Conservation (phyloP, 2,888 invertebrate species). For the Priocnemis perturbator region DNA sequence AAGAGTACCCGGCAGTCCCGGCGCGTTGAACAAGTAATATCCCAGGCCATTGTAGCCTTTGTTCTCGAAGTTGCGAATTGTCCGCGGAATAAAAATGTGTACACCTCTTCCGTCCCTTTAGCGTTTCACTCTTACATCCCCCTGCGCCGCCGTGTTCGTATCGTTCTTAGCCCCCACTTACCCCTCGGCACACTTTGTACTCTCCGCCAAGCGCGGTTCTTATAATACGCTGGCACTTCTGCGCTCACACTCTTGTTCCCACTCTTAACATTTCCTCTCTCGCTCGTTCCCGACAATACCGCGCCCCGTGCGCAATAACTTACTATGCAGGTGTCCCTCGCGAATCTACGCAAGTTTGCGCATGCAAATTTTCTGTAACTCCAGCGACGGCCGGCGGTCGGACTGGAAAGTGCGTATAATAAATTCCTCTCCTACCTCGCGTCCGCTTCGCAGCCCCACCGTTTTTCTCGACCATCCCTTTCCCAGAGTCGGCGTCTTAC, state of each 20-base stretch:
- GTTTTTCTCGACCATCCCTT: too few relatives aligned
- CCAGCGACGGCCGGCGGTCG: not conserved
- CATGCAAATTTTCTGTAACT: slow-evolving; percentile 32
- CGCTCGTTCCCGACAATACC: not conserved
- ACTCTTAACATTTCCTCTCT: slow-evolving; percentile 31
- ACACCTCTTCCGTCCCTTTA: not conserved
- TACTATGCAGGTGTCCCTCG: slow-evolving; percentile 27
- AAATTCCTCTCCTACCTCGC: not conserved
- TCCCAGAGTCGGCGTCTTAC: too few relatives aligned
- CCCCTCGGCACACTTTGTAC: too few relatives aligned
- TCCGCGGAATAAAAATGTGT: slow-evolving; percentile 38
- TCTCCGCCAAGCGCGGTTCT: not conserved
- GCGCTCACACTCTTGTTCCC: slow-evolving; percentile 26
- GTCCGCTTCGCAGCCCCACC: not conserved
- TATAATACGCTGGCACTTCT: slow-evolving; percentile 26
- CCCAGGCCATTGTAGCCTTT: slow-evolving; percentile 22
- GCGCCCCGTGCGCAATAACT: slow-evolving; percentile 20
- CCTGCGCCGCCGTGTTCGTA: not conserved
- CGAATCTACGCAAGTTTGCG: slow-evolving; percentile 25
- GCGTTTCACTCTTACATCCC: too few relatives aligned
- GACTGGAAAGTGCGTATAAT: slow-evolving; percentile 31
- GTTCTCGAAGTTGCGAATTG: slow-evolving; percentile 38
- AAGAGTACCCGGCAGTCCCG: not conserved
- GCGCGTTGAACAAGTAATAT: slow-evolving; percentile 29
- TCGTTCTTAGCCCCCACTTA: not conserved